These are phyloP conservation scores for Holcopasites calliopsidis DNA, from an alignment of 1,140 invertebrate genomes.

Conservation along the genomic window DNA sequence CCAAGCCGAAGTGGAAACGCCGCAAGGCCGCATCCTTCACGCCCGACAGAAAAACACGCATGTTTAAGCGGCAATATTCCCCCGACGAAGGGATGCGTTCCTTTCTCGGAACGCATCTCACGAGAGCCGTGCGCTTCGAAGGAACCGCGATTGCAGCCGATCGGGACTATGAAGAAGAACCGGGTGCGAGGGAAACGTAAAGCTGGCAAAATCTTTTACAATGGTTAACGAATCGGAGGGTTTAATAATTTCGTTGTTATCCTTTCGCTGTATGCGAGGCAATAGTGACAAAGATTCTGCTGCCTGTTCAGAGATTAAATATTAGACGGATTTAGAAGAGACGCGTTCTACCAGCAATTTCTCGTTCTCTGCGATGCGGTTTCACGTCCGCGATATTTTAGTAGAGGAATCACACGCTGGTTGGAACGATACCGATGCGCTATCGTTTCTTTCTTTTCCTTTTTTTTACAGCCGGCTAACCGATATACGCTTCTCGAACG, in stretches of 20 bases:
- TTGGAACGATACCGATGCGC: slow-evolving; percentile 42
- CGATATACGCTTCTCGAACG: slow-evolving; percentile 47
- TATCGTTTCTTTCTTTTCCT: no score
- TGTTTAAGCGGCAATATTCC: slow-evolving; percentile 18
- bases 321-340: no score
- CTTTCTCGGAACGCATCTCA: neutral
- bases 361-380: neutral
- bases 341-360: no score
- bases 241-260: slow-evolving; percentile 23
- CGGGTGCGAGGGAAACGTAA: no score
- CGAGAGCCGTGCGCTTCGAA: no score
- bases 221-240: neutral
- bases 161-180: no score
- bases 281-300: no score
- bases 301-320: no score
- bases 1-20: slow-evolving; percentile 3
- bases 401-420: slow-evolving; percentile 5
- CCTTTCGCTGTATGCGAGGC: no score
- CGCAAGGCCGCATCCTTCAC: slow-evolving; percentile 25
- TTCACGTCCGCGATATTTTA: slow-evolving; percentile 26
- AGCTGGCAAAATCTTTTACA: no score
- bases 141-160: neutral
- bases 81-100: neutral
- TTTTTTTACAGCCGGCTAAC: slow-evolving; percentile 49
- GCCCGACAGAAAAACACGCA: slow-evolving; percentile 22